Base-by-base conservation (phyloP, 2,797 vertebrate species). In the Bothrops alternatus region DNA sequence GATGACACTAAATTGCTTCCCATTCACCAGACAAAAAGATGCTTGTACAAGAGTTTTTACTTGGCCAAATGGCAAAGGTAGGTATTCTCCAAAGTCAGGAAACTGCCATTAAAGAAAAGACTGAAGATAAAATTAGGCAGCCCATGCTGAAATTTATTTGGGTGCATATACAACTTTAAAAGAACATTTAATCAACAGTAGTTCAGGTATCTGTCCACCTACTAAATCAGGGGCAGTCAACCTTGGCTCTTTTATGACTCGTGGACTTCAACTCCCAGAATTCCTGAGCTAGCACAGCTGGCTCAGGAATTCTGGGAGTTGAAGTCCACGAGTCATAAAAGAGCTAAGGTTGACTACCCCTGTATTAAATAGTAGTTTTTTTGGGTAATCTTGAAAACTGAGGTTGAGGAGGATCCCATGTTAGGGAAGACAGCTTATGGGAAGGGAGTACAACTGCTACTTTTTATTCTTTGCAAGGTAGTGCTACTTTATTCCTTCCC, bases 331-430 rank as follows among this genome's bases (percentile, higher is more conserved):
- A 42, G 42, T 42, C 42, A 42, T 42, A 42, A 42, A 42, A 42
- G 42, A 42, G 42, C 42, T 42, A 42, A 42, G 42, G 3, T 42
- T 42, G 42, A 42, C 42, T 42, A 42, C 42, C 42, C 42, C 42
- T 42, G 42, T 78, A 78, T 47, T 61, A 92, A 95, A 89, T 93
- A 26, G 28, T 23, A 93, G 25, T 92, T 90, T 88, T 88, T 94
- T 94, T 96, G 94, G 92, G 93, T 96, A 94, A 96, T 95, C 92
- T 95, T 96, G 91, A 55, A 90, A 88, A 92, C 93, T 94, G 91
- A 94, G 94, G 55, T 95, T 93, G 85, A 93, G 91, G 86, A 87
- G 92, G 94, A 96, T 86, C 88, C 73, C 91, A 32, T 94, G n/a
- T 95, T 91, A 94, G 50, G 50, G 90, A 32, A 90, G 0, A 92